Base-by-base conservation (phyloP, 2,888 invertebrate species). In the Folsomia candida region DNA sequence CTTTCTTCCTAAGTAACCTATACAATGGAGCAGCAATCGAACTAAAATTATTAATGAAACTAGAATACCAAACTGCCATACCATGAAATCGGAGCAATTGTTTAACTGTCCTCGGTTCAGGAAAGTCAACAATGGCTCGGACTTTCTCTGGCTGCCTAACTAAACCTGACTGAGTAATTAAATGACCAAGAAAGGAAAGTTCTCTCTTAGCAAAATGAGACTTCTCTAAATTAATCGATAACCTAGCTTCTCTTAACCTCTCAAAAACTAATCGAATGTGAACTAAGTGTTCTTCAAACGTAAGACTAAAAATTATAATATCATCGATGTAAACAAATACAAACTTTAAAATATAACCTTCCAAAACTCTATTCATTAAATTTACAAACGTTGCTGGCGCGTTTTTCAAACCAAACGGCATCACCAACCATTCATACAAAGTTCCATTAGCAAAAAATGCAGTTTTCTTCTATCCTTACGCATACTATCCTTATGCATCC, bases 11-110 rank as follows among this genome's bases (percentile, higher is more conserved):
- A 0, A 69, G 18, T 54, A 80, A 51, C 14, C 37, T 20, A 54
- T 79, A 76, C 0, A 80, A 54, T 14, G 79, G 80, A 64, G 73
- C 77, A 0, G 79, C 72, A 20, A 77, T 75, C 0, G 67, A 62
- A 2, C 77, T 73, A 69, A 79, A 79, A 14, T 72, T 68, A 29
- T 51, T 61, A 9, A 80, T 78, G 61, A 78, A 74, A 76, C 71
- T 20, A 11, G 75, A 59, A 69, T 81, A 80, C 68, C 80, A 81
- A 0, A 70, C 70, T 66, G 79, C 78, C n/a, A 81, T 68, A 0
- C 80, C 80, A 1, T 79, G 25, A 67, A 81, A 81, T 24, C 76
- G 76, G 26, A 65, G 71, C 0, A 79, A n/a, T 28, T 77, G 63
- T 67, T 59, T 69, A 2, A 69, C 61, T 11, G 1, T 27, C 63